phyloP scores from a whole-genome alignment of 2,888 invertebrate genomes.

The Norana najaformis region DNA sequence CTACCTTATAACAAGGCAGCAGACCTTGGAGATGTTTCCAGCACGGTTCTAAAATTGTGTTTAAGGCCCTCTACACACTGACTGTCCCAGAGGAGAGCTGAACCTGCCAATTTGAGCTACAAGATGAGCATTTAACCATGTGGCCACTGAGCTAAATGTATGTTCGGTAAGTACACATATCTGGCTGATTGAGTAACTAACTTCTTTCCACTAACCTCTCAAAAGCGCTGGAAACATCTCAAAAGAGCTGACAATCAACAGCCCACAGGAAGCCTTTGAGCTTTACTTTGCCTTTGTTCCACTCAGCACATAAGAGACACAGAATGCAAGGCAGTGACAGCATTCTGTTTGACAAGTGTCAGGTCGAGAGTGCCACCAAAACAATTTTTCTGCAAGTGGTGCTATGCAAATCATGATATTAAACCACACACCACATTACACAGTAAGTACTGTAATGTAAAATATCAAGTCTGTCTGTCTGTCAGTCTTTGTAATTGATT shows the following conservation, averaged over 20 bases:
- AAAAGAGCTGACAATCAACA: neutral
- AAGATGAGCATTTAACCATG: neutral
- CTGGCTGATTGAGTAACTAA: neutral
- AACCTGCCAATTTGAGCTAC: neutral
- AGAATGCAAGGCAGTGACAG: neutral
- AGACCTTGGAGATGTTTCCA: neutral
- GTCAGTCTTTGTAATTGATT: no score
- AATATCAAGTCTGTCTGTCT: neutral
- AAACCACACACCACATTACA: neutral
- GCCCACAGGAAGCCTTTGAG: neutral
- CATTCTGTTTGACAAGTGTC: neutral
- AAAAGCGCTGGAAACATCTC: neutral
- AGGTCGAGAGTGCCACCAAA: neutral
- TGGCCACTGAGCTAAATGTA: neutral
- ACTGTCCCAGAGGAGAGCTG: neutral
- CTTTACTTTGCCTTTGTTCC: conserved; percentile 5
- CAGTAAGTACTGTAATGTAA: neutral
- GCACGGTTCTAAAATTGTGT: neutral
- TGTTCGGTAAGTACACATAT: neutral
- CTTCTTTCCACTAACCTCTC: neutral
- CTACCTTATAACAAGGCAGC: no score
- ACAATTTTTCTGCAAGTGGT: neutral
- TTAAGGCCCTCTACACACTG: no score
- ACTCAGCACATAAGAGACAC: neutral
- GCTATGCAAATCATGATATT: neutral